Base-by-base conservation (phyloP, 2,797 vertebrate species). In the Zenarchopterus dispar region DNA sequence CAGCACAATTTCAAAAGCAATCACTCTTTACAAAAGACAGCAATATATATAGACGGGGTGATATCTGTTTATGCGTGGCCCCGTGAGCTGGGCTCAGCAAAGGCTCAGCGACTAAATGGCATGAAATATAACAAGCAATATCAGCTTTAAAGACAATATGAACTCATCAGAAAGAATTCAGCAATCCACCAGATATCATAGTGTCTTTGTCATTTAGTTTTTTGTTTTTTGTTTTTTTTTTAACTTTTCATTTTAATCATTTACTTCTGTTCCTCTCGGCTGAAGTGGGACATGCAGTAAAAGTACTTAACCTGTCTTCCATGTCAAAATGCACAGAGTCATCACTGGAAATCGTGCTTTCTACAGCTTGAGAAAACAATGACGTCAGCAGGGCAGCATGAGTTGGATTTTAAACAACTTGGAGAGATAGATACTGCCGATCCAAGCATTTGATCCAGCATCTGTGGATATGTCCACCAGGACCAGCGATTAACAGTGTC, bases 1-100 rank as follows among this genome's bases (percentile, higher is more conserved):
- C 79, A 72, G 78, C 49, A 54, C 67, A 22, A 65, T 89, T 88
- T 81, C 36, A 85, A 86, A 90, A 76, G 81, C 88, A 86, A 84
- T 84, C 68, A 31, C 64, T 79, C 68, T 82, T 67, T 72, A 77
- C 59, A 57, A 74, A 88, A 86, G 79, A 70, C 61, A 72, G 75
- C 69, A 68, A 72, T 64, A 70, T 62, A 6, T 31, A 65, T 8
- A 76, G 67, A 72, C 70, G 46, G 54, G 68, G 78, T 62, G 48
- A 33, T 55, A 53, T 52, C 55, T 66, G 28, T 73, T 65, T 41
- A 56, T 77, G 69, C 75, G 52, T 16, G 8, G 49, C 21, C 19
- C 56, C 54, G 31, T 62, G 61, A 68, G 48, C 71, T 55, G 45
- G 22, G 21, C 50, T 65, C 23, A 49, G 6, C 33, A 45, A 8